Evolutionary conservation across 2,113 vertebrate species (phyloP).

Genomic region (Helogale parvula): DNA sequence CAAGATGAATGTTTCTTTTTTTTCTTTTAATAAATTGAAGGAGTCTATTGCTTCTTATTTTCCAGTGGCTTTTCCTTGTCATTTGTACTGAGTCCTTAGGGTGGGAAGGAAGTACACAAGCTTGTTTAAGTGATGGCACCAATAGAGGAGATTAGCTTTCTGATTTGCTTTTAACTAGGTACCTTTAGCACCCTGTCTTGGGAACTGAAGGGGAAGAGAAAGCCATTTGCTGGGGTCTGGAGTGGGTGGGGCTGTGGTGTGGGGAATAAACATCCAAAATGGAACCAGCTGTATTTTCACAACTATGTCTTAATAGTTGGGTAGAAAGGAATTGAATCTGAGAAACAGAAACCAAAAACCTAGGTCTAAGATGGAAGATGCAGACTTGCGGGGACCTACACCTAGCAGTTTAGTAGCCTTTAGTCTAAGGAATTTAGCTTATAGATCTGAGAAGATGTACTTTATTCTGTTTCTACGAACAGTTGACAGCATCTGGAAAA

Average conservation of each 20-base stretch:
- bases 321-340: not conserved
- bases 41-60: not conserved
- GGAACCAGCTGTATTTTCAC: not conserved
- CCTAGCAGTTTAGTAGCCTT: not conserved
- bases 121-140: not conserved
- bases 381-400: not conserved
- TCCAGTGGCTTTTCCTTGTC: not conserved
- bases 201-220: not conserved
- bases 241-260: not conserved
- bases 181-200: slow-evolving; percentile 5
- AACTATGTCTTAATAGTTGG: not conserved
- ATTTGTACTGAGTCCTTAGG: not conserved
- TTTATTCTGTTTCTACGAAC: not conserved
- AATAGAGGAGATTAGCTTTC: not conserved
- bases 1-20: slow-evolving; percentile 14
- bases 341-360: not conserved
- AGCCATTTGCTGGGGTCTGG: not conserved
- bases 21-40: not conserved
- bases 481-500: not conserved
- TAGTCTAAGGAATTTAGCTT: not conserved
- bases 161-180: slow-evolving; percentile 34
- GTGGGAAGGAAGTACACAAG: not conserved
- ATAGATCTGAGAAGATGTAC: not conserved
- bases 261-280: not conserved
- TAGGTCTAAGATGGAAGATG: not conserved